Evolutionary conservation across 2,888 invertebrate species (phyloP), one percentile per base, ranked within the genome.

Genomic region (Congeria kusceri): DNA sequence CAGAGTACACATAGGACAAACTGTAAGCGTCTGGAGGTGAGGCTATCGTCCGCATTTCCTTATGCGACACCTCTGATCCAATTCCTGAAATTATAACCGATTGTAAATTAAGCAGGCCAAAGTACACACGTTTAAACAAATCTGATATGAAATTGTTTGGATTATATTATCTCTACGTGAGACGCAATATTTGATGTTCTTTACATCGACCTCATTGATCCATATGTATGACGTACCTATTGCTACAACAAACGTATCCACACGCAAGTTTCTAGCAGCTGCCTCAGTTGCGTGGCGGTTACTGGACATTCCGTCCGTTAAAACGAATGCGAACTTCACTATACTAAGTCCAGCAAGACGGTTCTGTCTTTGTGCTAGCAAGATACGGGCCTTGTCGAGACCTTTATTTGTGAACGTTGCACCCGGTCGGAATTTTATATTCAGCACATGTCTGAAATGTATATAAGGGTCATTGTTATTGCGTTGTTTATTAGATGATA

Each of bases 401-500:
- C 67, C 67, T 67, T 67, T 67, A 44, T 67, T 4, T 32, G 67
- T 67, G 20, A 58, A 58, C 20, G 67, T 67, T 4, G 58, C 67
- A 18, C 67, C 67, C 11, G 58, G 58, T n/a, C 58, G 57, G 57
- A 44, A 67, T 28, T 4, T 9, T 15, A 71, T 63, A 4, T 71
- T 27, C 18, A 23, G 20, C 18, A 71, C 57, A n/a, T 56, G 44
- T 39, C 13, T 39, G n/a, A n/a, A n/a, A n/a, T n/a, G n/a, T n/a
- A n/a, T n/a, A n/a, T n/a, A n/a, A n/a, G n/a, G n/a, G n/a, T n/a
- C n/a, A n/a, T n/a, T n/a, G n/a, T n/a, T n/a, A n/a, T n/a, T n/a
- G n/a, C n/a, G n/a, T n/a, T n/a, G n/a, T n/a, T n/a, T n/a, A n/a
- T n/a, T n/a, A n/a, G n/a, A n/a, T n/a, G n/a, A n/a, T n/a, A n/a